Evolutionary conservation across 2,113 vertebrate species (phyloP).

Genomic region (Felis chaus): DNA sequence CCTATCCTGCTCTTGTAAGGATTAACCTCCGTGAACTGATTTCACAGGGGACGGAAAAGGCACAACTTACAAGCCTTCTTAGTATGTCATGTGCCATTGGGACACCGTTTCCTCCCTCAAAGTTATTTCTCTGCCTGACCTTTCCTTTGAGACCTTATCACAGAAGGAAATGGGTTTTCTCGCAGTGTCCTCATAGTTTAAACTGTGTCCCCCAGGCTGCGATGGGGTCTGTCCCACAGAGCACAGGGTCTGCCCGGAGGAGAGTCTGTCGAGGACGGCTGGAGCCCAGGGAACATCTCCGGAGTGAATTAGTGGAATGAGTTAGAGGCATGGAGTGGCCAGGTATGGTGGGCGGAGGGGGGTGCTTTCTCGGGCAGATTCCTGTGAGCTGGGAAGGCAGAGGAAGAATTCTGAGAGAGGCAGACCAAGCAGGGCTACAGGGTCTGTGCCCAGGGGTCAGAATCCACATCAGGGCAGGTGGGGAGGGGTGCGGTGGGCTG

Average conservation of each 20-base stretch:
- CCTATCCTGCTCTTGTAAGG: background rate
- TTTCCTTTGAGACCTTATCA: conserved; percentile 61
- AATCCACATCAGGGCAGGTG: background rate
- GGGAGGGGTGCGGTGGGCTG: fast-evolving
- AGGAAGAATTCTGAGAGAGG: background rate
- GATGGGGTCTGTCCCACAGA: background rate
- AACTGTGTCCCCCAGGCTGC: background rate
- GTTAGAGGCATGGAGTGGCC: background rate
- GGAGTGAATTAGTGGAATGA: background rate
- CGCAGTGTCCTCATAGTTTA: conserved; percentile 16
- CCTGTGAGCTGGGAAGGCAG: background rate
- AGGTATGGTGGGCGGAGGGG: background rate
- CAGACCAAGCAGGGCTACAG: fast-evolving
- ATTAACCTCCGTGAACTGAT: background rate
- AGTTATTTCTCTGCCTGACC: conserved; percentile 57
- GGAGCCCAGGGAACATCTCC: background rate
- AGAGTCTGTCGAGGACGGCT: background rate
- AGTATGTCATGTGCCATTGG: background rate
- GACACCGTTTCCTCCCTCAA: background rate
- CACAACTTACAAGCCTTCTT: background rate
- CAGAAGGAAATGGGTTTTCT: conserved; percentile 67
- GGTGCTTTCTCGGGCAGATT: background rate
- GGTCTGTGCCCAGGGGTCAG: background rate
- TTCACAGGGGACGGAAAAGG: background rate
- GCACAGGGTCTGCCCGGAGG: background rate